Evolutionary conservation across 2,113 vertebrate genomes (phyloP).

Genomic region (Melozone crissalis): DNA sequence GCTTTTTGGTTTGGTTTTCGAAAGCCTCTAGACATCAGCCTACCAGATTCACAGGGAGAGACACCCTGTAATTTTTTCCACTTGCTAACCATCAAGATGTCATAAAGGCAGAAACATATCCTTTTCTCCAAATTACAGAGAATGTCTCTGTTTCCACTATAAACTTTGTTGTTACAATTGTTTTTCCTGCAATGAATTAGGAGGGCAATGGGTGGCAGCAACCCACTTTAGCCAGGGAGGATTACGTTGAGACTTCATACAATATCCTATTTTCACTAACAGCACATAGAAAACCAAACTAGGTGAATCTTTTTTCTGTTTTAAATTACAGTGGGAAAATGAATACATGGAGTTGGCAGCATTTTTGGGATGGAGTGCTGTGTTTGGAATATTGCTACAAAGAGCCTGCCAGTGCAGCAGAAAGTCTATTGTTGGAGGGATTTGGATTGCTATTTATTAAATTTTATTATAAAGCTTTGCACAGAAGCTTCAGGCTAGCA

Average conservation of each 20-base stretch:
- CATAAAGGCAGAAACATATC: conserved; percentile 40
- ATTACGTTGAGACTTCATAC: background rate
- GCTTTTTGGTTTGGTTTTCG: background rate
- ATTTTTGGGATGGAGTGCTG: background rate
- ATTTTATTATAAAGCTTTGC: conserved; percentile 22
- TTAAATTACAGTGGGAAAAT: conserved; percentile 52
- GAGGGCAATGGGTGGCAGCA: conserved; percentile 57
- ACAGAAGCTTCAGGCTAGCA: conserved; percentile 42
- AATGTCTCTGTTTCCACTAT: conserved; percentile 36
- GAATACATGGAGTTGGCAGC: conserved; percentile 39
- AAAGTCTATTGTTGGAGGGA: conserved; percentile 57
- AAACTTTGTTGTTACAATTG: conserved; percentile 19
- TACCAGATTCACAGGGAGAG: background rate
- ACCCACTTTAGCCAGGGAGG: conserved; percentile 33
- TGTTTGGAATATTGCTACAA: conserved; percentile 55
- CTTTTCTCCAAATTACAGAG: conserved; percentile 55
- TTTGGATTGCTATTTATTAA: conserved; percentile 45
- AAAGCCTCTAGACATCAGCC: conserved; percentile 8
- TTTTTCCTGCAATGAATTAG: conserved; percentile 47
- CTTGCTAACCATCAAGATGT: conserved; percentile 15
- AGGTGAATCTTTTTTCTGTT: conserved; percentile 54
- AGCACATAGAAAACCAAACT: background rate
- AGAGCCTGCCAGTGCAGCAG: conserved; percentile 47
- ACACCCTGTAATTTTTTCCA: conserved; percentile 47
- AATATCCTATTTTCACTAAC: conserved; percentile 41